These are phyloP conservation scores for Silurus glanis DNA, from an alignment of 2,113 vertebrate genomes.

Conservation along the genomic window DNA sequence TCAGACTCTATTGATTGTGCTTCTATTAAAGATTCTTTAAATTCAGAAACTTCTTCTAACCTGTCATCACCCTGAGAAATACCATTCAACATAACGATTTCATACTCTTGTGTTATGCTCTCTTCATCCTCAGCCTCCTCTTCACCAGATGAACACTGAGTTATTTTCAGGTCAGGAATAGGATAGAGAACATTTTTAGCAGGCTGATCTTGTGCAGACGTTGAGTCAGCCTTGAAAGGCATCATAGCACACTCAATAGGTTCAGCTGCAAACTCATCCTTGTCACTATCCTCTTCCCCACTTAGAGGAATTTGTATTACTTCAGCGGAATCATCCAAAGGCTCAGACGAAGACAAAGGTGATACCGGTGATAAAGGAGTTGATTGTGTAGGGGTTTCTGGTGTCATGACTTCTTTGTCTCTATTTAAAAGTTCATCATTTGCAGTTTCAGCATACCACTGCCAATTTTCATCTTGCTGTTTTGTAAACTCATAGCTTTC, in stretches of 20 bases:
- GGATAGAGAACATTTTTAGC: conserved; percentile 80
- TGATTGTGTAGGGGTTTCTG: conserved; percentile 72
- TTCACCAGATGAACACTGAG: conserved; percentile 93
- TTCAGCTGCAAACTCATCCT: conserved; percentile 38
- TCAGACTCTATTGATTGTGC: conserved; percentile 78
- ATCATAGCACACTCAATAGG: conserved; percentile 54
- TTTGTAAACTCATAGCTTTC: conserved; percentile 70
- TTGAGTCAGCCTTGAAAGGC: conserved; percentile 61
- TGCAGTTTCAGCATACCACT: conserved; percentile 74
- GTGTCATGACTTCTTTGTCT: conserved; percentile 75
- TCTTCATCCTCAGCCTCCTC: conserved; percentile 84
- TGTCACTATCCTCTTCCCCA: conserved; percentile 51
- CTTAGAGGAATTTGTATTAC: conserved; percentile 60
- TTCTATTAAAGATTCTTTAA: conserved; percentile 64
- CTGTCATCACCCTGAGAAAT: conserved; percentile 80
- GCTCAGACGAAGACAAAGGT: conserved; percentile 61
- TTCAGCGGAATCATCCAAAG: conserved; percentile 68
- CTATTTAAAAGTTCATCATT: conserved; percentile 80
- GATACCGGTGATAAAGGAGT: conserved; percentile 54
- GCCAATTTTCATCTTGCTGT: conserved; percentile 69
- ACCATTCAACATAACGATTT: conserved; percentile 78
- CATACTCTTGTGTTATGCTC: conserved; percentile 81
- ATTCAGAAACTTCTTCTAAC: conserved; percentile 59
- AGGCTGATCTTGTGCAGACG: conserved; percentile 71
- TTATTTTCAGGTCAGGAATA: conserved; percentile 97